Base-by-base conservation (phyloP, 2,888 invertebrate genomes). In the Odontocerum albicorne region DNA sequence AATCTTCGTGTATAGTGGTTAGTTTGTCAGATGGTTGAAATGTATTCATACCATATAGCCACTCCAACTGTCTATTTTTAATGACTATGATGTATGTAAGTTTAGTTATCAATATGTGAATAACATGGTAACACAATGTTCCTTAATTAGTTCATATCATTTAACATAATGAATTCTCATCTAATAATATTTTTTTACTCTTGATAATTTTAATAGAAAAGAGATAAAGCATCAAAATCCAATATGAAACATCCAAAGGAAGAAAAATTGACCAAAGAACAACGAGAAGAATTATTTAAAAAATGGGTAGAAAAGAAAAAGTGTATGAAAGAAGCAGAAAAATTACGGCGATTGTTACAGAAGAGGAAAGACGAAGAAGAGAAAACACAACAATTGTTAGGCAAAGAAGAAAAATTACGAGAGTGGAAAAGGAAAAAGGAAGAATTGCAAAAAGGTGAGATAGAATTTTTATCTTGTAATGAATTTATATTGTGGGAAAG, bases 401-500 rank as follows among this genome's bases (percentile, higher is more conserved):
- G 67, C 22, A 77, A 75, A 57, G 74, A 75, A 33, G 76, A 78
- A 44, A 77, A 79, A 60, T 68, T 81, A 19, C 71, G 74, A 22
- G 75, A 70, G 35, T 86, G 86, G 86, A 70, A 77, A 20, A 74
- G 73, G 43, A 80, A 72, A 62, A 86, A 86, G 60, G 80, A 82
- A 49, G 79, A 81, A 53, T 72, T 74, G 10, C 75, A 79, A 51
- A 80, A 83, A 74, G 75, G 85, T 84, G 66, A 62, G 49, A 40
- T 4, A 21, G 6, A 2, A 19, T 19, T 33, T n/a, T n/a, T n/a
- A n/a, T n/a, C n/a, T n/a, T 27, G n/a, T 22, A 8, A 12, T 38
- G 1, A 49, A 19, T 19, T 8, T 22, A 21, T 7, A 46, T n/a
- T n/a, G n/a, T n/a, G n/a, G n/a, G n/a, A n/a, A n/a, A n/a, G n/a